Base-by-base conservation (phyloP, 2,888 invertebrate species). In the Nymphalis polychloros region DNA sequence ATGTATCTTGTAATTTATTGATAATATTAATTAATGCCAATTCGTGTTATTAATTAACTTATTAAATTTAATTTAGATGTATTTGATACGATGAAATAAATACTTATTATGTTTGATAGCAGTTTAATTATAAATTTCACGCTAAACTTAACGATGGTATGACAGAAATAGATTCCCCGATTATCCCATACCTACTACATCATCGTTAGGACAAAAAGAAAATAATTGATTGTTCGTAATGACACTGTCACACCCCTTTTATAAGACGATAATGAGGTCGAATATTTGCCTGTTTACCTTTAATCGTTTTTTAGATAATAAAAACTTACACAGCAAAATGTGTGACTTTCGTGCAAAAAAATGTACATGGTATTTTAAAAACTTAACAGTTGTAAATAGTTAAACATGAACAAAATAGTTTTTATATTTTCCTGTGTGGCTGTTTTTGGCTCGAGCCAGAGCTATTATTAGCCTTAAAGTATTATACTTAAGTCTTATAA, bases 321-420 rank as follows among this genome's bases (percentile, higher is more conserved):
- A 53, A 53, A 27, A 27, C 27, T 27, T 8, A 17, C 17, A 35
- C n/a, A 10, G 13, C n/a, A 31, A 31, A 27, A 55, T 55, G 55
- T 55, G 31, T 55, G 55, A 55, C 31, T 35, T 17, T 31, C n/a
- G 35, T 31, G 31, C n/a, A 55, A 55, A 41, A 41, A 53, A 55
- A 31, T 55, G 31, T n/a, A 52, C 23, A 52, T 3, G 55, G 55
- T 55, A 55, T 55, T 55, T 55, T 55, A 55, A 55, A 55, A 55
- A 55, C 17, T n/a, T 55, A 55, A 35, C 55, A 55, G 27, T 55
- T n/a, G 6, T 55, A 31, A 55, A 31, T 55, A 55, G 53, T 55
- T 55, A 27, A 17, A 52, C 23, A 52, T 41, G 23, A 52, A 52
- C 23, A 23, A 16, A 23, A 20, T 20, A 50, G 20, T 52, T 52